Percentiles rank a stretch among this genome's conserved stretches.
phyloP scores from a whole-genome alignment of 2,113 vertebrate genomes.

The Heterotilapia buettikoferi region DNA sequence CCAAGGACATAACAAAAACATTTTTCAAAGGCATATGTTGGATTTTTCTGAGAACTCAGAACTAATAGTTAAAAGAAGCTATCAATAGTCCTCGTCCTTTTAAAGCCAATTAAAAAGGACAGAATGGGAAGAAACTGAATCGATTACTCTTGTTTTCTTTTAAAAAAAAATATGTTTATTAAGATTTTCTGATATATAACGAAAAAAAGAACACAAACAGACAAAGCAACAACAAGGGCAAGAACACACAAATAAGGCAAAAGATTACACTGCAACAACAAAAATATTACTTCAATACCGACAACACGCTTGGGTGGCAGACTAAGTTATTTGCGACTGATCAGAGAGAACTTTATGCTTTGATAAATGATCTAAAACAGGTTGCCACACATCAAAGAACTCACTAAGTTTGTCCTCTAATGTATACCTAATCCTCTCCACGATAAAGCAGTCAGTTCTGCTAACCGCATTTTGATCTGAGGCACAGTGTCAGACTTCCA shows the following conservation, averaged over 20 bases:
- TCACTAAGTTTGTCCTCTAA: neutral
- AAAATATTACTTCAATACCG: neutral
- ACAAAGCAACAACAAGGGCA: neutral
- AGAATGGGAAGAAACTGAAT: neutral
- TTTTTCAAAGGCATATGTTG: neutral
- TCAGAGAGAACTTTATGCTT: neutral
- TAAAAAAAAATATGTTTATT: neutral
- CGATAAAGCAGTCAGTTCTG: neutral
- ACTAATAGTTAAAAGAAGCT: neutral
- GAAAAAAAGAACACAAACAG: fast-evolving
- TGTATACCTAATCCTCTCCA: neutral
- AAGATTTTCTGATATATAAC: neutral
- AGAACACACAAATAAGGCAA: neutral
- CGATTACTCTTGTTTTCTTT: fast-evolving
- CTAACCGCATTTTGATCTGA: neutral
- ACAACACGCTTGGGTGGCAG: neutral
- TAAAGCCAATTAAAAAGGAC: neutral
- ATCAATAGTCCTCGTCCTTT: neutral
- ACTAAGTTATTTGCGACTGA: fast-evolving
- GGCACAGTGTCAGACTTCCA: neutral
- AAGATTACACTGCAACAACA: neutral
- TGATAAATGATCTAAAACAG: neutral
- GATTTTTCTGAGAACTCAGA: neutral
- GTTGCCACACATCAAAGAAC: neutral
- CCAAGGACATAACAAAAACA: neutral